These are phyloP conservation scores for Idris sp. DNA, from an alignment of 1,140 invertebrate genomes.

Conservation along the genomic window DNA sequence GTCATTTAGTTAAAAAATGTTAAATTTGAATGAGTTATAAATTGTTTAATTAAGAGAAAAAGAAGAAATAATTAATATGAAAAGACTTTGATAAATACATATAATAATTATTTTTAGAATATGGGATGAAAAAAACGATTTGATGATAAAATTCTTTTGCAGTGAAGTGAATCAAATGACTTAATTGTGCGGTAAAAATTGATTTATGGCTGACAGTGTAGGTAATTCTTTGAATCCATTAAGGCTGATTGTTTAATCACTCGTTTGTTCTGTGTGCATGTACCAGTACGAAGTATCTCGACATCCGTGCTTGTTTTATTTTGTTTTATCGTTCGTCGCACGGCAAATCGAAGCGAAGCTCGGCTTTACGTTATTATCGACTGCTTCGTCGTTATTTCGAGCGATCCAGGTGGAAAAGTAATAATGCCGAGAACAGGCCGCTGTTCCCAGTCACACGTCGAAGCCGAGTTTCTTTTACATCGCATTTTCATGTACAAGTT, in stretches of 20 bases:
- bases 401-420: constrained; percentile 57
- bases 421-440: constrained; percentile 40
- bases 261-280: constrained; percentile 14
- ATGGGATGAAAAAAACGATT: constrained; percentile 6
- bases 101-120: no score
- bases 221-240: constrained; percentile 55
- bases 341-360: constrained; percentile 42
- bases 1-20: no score
- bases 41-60: no score
- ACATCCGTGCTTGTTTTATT: constrained; percentile 35
- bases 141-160: constrained; percentile 5
- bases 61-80: no score
- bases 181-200: constrained; percentile 52
- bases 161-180: constrained; percentile 35
- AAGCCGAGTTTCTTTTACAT: constrained; percentile 11
- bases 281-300: constrained; percentile 30
- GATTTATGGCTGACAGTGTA: constrained; percentile 42
- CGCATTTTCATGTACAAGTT: constrained; percentile 10
- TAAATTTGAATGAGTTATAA: no score
- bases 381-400: constrained; percentile 64
- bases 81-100: no score
- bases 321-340: constrained; percentile 44
- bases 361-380: constrained; percentile 42
- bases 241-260: constrained; percentile 50
- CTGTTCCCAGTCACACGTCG: constrained; percentile 32